phyloP scores from a whole-genome alignment of 2,797 vertebrate genomes.

The Arnoldichthys spilopterus region DNA sequence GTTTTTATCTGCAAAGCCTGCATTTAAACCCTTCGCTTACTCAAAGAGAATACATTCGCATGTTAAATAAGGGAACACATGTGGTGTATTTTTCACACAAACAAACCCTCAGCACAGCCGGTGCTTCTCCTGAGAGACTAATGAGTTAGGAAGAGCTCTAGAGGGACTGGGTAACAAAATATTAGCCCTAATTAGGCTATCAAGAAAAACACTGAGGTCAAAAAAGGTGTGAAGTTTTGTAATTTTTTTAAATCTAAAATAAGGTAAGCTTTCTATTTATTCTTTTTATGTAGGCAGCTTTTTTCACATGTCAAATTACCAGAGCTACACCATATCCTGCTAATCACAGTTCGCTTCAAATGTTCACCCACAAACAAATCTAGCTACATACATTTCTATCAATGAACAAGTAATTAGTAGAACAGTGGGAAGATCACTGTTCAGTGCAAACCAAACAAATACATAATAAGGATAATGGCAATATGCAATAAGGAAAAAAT shows the following conservation, averaged over 20 bases:
- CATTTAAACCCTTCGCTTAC: not conserved
- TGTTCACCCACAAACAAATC: not conserved
- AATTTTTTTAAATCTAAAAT: not conserved
- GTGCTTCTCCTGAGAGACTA: slow-evolving; percentile 13
- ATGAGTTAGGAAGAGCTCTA: not conserved
- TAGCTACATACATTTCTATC: not conserved
- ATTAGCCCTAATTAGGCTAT: slow-evolving; percentile 14
- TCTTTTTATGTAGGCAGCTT: not conserved
- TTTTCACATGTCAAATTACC: not conserved
- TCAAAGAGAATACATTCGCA: not conserved
- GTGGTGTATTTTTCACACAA: not conserved
- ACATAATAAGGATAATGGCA: no score
- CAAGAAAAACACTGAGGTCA: not conserved
- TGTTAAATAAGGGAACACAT: not conserved
- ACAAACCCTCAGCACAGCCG: not conserved
- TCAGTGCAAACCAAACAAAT: no score
- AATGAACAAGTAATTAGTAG: not conserved
- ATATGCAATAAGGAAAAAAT: no score
- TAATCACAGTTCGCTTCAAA: not conserved
- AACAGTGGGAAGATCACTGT: no score
- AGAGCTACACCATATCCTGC: not conserved
- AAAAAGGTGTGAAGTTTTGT: slow-evolving; percentile 25
- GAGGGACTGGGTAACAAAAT: slow-evolving; percentile 6
- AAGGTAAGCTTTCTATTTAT: not conserved
- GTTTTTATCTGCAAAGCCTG: no score